Evolutionary conservation across 2,888 invertebrate species (phyloP), one percentile per base, ranked within the genome.

Genomic region (Carterocephalus palaemon): DNA sequence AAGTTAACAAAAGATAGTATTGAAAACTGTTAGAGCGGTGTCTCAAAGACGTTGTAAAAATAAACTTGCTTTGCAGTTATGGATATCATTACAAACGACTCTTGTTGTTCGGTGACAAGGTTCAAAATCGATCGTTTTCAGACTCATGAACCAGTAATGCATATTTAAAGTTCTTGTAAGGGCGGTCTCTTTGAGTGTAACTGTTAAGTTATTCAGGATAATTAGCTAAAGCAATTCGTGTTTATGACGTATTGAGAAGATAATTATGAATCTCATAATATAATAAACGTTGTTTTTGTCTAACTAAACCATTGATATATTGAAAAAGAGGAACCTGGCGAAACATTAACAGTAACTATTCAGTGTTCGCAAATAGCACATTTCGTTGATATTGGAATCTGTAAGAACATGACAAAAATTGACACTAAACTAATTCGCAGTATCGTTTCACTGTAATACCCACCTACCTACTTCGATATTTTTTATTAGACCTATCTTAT

Each of bases 1-100:
- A 31, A 37, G 17, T 23, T n/a, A 31, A 49, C 47, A 50, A 52
- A 47, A 48, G 52, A 26, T 28, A 36, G 10, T 31, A 24, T 23
- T 42, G 9, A 20, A 15, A 15, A 28, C 26, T 4, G 8, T 28
- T 19, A 23, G 8, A 60, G 60, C 78, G 80, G 77, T 64, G 33
- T 32, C 55, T 67, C 71, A 76, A 75, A 75, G 66, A 39, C 43
- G 62, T 60, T 68, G 68, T 78, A 70, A 75, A 77, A 66, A 37
- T 37, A 70, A 75, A 66, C 78, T 75, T 67, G 64, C 64, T 64
- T 64, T 68, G 51, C 34, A 29, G 20, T 40, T n/a, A n/a, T n/a
- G n/a, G 22, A 56, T 40, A 33, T 52, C 47, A 34, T 46, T 51
- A n/a, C 51, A 33, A 12, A 9, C n/a, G 13, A 34, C 38, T 34